Percentiles rank a stretch among this genome's conserved stretches.
These are phyloP conservation scores for Turritopsis rubra DNA, from an alignment of 30 jellyfish, hydroid and myxozoan species.

Conservation along the genomic window DNA sequence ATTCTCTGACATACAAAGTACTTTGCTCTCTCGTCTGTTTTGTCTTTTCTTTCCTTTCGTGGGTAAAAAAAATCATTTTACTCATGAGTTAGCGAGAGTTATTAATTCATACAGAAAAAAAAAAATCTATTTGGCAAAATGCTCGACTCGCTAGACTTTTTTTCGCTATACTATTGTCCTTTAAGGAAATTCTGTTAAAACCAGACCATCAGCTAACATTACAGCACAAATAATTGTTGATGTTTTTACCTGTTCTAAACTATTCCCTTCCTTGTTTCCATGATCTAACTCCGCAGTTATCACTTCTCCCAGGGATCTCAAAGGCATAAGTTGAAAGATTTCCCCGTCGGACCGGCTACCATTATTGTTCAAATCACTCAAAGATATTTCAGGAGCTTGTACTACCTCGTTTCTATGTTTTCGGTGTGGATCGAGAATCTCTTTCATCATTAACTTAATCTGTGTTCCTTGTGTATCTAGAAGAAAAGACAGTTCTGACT, in stretches of 20 bases:
- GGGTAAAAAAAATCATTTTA: too few relatives aligned
- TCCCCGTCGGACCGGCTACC: conserved; percentile 6
- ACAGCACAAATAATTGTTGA: too few relatives aligned
- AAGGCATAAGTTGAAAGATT: background rate
- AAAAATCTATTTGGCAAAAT: too few relatives aligned
- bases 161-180: too few relatives aligned
- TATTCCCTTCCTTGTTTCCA: background rate
- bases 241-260: background rate
- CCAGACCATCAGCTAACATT: too few relatives aligned
- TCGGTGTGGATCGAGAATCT: background rate
- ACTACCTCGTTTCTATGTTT: background rate
- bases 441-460: conserved; percentile 11
- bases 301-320: conserved; percentile 3
- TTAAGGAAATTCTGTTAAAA: too few relatives aligned
- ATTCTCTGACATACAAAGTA: too few relatives aligned
- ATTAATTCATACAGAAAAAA: too few relatives aligned
- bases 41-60: too few relatives aligned
- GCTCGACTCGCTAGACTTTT: too few relatives aligned
- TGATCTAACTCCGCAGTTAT: background rate
- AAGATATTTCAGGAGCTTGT: background rate
- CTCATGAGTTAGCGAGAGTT: too few relatives aligned
- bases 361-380: background rate
- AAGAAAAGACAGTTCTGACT: background rate
- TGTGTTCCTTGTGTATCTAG: conserved; percentile 7
- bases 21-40: too few relatives aligned